phyloP scores from a whole-genome alignment of 64 coral and sea anemone species.

The Hydrozoanthus tunicans region DNA sequence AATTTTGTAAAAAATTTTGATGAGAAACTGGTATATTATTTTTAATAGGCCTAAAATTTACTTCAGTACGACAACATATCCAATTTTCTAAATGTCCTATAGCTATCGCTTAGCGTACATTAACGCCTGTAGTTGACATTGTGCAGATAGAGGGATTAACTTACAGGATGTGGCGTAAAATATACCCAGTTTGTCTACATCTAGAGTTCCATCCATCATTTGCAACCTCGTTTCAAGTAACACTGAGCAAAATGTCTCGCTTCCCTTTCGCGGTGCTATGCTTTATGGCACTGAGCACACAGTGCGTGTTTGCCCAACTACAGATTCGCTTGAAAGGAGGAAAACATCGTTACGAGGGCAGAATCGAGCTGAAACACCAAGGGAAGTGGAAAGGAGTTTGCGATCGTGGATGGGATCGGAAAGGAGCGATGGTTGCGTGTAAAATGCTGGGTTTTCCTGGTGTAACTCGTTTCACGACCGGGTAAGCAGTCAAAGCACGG shows the following conservation, averaged over 20 bases:
- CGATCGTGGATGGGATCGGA: slow-evolving; percentile 83
- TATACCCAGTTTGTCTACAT: background rate
- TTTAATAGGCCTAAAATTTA: no score
- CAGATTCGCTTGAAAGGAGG: slow-evolving; percentile 67
- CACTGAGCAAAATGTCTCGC: background rate
- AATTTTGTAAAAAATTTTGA: no score
- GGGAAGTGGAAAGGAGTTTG: slow-evolving; percentile 78
- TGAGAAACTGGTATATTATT: no score
- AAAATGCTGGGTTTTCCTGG: slow-evolving; percentile 74
- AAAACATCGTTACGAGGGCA: slow-evolving; percentile 71
- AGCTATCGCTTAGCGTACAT: no score
- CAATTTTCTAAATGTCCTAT: no score
- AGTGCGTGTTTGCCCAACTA: background rate
- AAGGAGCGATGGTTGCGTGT: slow-evolving; percentile 69
- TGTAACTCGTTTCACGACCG: slow-evolving; percentile 64
- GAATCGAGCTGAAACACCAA: slow-evolving; percentile 63
- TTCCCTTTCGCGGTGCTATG: background rate
- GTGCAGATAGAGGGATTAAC: background rate
- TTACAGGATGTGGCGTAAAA: background rate
- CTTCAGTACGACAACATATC: no score
- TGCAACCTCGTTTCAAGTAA: background rate
- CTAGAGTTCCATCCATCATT: background rate
- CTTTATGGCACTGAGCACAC: background rate
- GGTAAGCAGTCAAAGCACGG: slow-evolving; percentile 16
- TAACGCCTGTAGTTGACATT: no score